phyloP scores from a whole-genome alignment of 2,797 vertebrate species.

The Sphenodon punctatus region DNA sequence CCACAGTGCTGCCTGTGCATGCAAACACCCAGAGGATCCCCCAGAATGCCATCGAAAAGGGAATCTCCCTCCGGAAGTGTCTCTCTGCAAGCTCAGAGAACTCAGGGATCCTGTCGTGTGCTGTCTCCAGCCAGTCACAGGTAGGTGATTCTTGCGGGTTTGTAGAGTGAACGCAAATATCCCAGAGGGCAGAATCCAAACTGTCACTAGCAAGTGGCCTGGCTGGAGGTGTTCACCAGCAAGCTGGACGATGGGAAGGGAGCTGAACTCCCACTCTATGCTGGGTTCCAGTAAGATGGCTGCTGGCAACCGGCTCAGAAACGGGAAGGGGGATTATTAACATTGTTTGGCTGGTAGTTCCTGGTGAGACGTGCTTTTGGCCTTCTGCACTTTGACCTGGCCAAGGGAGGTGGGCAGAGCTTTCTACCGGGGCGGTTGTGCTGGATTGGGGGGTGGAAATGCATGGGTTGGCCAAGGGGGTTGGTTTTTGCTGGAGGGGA shows the following conservation, averaged over 20 bases:
- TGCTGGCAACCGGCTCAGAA: neutral
- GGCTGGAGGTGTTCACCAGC: neutral
- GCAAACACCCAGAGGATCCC: no score
- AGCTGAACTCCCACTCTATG: neutral
- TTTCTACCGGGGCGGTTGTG: no score
- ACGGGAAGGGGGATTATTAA: neutral
- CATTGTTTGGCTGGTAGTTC: neutral
- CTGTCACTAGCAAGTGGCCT: neutral
- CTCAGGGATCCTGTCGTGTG: no score
- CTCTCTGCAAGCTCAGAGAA: no score
- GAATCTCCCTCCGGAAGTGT: no score
- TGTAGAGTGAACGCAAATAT: no score
- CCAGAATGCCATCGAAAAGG: no score
- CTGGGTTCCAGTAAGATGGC: neutral
- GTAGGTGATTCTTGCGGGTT: no score
- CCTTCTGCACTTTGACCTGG: neutral
- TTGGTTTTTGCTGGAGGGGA: accelerated
- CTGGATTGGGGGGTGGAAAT: no score
- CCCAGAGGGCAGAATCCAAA: no score
- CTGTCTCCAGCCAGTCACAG: no score
- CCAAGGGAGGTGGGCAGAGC: accelerated
- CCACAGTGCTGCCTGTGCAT: no score
- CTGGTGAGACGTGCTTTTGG: neutral
- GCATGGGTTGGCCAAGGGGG: accelerated
- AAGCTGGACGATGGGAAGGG: neutral